phyloP scores from a whole-genome alignment of 1,140 invertebrate species.

The Andrena cerasifolii region DNA sequence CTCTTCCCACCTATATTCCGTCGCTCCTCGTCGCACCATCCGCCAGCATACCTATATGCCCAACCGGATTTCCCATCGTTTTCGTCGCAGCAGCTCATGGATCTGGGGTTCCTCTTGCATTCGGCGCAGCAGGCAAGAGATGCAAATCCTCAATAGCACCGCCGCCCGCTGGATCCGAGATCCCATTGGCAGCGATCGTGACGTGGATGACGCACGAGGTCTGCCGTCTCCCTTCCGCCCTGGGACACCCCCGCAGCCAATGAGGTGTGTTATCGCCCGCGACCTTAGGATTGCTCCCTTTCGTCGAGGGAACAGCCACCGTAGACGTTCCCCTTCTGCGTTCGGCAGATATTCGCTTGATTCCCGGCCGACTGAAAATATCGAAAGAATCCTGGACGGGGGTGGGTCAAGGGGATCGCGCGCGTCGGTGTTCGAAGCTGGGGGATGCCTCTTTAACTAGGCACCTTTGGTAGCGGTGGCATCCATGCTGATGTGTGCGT shows the following conservation, averaged over 20 bases:
- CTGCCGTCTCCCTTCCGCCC: not conserved
- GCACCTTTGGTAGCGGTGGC: too few relatives aligned
- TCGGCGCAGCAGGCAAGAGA: constrained; percentile 55
- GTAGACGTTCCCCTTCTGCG: too few relatives aligned
- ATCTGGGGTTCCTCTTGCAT: constrained; percentile 52
- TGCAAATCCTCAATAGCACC: constrained; percentile 68
- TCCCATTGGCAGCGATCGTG: constrained; percentile 66
- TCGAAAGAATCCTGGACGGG: too few relatives aligned
- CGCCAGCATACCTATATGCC: constrained; percentile 52
- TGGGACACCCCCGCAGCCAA: not conserved
- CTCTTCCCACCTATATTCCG: constrained; percentile 26
- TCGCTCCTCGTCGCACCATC: constrained; percentile 46
- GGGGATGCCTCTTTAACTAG: too few relatives aligned
- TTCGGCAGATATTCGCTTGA: too few relatives aligned
- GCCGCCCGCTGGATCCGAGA: constrained; percentile 57
- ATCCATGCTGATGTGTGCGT: too few relatives aligned
- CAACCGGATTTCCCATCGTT: constrained; percentile 68
- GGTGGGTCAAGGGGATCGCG: too few relatives aligned
- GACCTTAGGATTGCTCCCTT: constrained; percentile 30
- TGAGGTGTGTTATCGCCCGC: constrained; percentile 24
- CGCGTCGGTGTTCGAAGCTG: too few relatives aligned
- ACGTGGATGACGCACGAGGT: constrained; percentile 62
- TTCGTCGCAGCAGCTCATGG: constrained; percentile 55
- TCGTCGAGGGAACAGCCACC: too few relatives aligned
- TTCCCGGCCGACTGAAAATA: too few relatives aligned